phyloP scores from a whole-genome alignment of 2,113 vertebrate genomes.

The Sceloporus undulatus region DNA sequence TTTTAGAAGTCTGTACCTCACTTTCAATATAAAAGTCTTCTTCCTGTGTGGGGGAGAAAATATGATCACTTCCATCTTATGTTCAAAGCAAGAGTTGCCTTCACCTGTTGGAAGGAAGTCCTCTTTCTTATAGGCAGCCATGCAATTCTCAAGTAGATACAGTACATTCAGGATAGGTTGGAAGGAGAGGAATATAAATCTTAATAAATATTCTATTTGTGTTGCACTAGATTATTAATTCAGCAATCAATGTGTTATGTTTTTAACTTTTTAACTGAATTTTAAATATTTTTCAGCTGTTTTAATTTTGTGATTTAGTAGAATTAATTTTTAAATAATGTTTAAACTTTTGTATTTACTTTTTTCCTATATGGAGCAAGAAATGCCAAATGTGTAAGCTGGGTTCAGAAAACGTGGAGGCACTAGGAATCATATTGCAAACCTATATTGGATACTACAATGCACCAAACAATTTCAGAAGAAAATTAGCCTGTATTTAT shows the following conservation, averaged over 20 bases:
- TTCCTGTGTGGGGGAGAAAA: neutral
- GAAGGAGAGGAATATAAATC: neutral
- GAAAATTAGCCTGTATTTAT: no score
- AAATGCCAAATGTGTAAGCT: no score
- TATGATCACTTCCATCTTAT: neutral
- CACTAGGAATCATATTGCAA: no score
- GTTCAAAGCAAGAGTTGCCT: neutral
- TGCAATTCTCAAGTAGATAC: neutral
- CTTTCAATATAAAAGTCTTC: neutral
- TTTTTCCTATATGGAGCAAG: no score
- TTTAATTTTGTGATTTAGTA: no score
- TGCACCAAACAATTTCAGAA: no score
- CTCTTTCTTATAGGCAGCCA: neutral
- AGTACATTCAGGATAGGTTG: neutral
- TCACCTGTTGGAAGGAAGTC: neutral
- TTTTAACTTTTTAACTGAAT: no score
- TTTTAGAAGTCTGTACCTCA: conserved; percentile 31
- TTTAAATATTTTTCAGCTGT: no score
- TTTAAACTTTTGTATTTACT: no score
- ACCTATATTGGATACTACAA: no score
- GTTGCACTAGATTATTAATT: neutral
- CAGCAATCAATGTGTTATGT: neutral
- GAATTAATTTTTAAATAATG: no score
- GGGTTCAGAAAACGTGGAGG: no score
- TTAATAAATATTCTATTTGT: neutral